Conservation (phyloP, 2,888 invertebrate species). For the Archips xylosteana region DNA sequence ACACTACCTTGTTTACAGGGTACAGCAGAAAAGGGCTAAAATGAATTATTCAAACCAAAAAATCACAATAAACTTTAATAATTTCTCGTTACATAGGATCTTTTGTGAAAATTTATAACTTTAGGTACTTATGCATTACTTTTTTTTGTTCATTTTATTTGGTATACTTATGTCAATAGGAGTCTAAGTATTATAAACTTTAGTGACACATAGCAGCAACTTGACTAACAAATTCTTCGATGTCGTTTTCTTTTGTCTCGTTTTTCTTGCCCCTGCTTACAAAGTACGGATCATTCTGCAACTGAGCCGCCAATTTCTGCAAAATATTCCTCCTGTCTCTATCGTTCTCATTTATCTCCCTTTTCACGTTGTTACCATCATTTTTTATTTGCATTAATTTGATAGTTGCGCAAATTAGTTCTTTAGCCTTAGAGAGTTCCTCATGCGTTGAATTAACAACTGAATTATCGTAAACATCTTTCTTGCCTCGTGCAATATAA, state of each 20-base stretch:
- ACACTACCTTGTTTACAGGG: not conserved
- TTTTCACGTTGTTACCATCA: conserved; percentile 60
- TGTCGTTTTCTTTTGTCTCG: conserved; percentile 53
- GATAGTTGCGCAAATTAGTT: conserved; percentile 72
- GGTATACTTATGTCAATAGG: conserved; percentile 42
- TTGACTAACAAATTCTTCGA: conserved; percentile 67
- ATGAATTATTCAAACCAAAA: conserved; percentile 29
- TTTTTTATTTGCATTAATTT: conserved; percentile 60
- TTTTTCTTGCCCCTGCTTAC: conserved; percentile 77
- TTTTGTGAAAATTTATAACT: conserved; percentile 23
- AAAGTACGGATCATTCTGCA: conserved; percentile 78
- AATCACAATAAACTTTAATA: conserved; percentile 23
- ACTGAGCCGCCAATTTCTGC: conserved; percentile 74
- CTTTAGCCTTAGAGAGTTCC: conserved; percentile 63
- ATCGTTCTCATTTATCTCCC: conserved; percentile 67
- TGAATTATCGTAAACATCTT: conserved; percentile 53
- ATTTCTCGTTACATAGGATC: conserved; percentile 26
- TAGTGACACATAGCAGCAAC: conserved; percentile 68
- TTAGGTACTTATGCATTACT: not conserved
- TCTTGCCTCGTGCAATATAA: conserved; percentile 84
- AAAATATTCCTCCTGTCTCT: conserved; percentile 72
- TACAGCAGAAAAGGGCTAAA: not conserved
- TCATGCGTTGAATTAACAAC: conserved; percentile 54
- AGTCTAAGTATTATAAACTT: conserved; percentile 39
- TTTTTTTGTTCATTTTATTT: conserved; percentile 27